Percentiles rank a stretch among this genome's conserved stretches.
These are phyloP conservation scores for Drosophila ercepeae DNA, from an alignment of 1,140 invertebrate genomes.

Conservation along the genomic window DNA sequence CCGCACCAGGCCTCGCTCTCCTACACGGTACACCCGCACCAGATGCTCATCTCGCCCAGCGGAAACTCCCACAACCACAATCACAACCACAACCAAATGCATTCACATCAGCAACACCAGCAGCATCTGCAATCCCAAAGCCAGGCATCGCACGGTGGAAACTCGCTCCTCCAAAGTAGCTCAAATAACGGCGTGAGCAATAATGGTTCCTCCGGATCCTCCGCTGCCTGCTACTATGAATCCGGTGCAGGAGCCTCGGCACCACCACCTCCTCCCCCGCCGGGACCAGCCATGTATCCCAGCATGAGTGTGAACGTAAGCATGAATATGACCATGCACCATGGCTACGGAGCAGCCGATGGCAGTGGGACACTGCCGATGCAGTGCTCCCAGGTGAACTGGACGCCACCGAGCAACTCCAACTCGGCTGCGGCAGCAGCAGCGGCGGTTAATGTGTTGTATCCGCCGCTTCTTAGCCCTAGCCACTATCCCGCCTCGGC, in stretches of 20 bases:
- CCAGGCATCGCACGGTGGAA: conserved; percentile 68
- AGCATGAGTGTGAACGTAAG: conserved; percentile 98
- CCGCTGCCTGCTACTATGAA: conserved; percentile 72
- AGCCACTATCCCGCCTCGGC: conserved; percentile 87
- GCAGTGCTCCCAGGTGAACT: conserved; percentile 89
- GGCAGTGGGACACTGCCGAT: conserved; percentile 84
- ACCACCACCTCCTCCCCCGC: conserved; percentile 16
- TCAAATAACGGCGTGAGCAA: conserved; percentile 25
- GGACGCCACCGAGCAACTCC: conserved; percentile 86
- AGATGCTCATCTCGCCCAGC: conserved; percentile 83
- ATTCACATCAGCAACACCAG: conserved; percentile 57
- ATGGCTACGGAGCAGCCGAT: conserved; percentile 88
- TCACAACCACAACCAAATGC: conserved; percentile 44
- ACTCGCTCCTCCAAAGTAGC: conserved; percentile 62
- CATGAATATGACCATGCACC: conserved; percentile 99
- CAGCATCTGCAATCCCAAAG: conserved; percentile 64
- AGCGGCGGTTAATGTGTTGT: conserved; percentile 85
- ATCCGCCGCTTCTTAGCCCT: conserved; percentile 87
- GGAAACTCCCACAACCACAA: conserved; percentile 51
- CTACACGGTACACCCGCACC: conserved; percentile 85
- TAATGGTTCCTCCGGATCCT: conserved; percentile 15
- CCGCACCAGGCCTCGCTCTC: conserved; percentile 85
- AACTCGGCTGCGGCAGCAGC: conserved; percentile 80
- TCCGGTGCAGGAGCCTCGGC: conserved; percentile 14
- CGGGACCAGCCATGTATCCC: conserved; percentile 87